Evolutionary conservation across 2,797 vertebrate genomes (phyloP), one percentile per base, ranked within the genome.

Genomic region (Danio aesculapii): DNA sequence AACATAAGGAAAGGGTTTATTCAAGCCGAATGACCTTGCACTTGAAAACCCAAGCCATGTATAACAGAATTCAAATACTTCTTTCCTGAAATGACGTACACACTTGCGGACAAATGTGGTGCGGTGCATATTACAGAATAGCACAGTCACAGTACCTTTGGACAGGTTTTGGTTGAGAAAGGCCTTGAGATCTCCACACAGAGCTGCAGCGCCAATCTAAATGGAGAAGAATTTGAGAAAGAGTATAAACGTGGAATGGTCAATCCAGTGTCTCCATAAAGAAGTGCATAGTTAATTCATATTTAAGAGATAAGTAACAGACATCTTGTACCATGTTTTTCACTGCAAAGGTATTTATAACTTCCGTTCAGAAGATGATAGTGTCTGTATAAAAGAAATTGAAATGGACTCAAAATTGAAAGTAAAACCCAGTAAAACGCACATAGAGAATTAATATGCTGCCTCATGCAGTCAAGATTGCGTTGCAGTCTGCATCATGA

Each of bases 141-240:
- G 46, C 69, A 19, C 7, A 46, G n/a, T 30, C 3, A 21, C 10
- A 90, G 93, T 93, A 95, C 94, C 94, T 94, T 95, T 95, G 75
- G 92, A 88, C 83, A 93, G 92, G 86, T 91, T 94, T 85, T 93
- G 92, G 90, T 92, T 92, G 87, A 92, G 89, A 90, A 94, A 95
- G 89, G 92, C 94, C 89, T 92, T 95, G 86, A 94, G 87, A 87
- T 95, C 95, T 89, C 92, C 90, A 91, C 91, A 94, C 89, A 93
- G 89, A 74, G 92, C 87, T 86, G 90, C 87, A 88, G 94, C 89
- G 89, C 90, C 92, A 91, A 94, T 90, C 95, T 95, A 84, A 14
- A 57, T 6, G 10, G 59, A 59, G 19, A 70, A n/a, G 49, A 4
- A 69, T 44, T 50, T 3, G 11, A 13, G 13, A 43, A 66, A 17